Evolutionary conservation across 2,888 invertebrate genomes (phyloP), one percentile per base, ranked within the genome.

Genomic region (Thecophora atra): DNA sequence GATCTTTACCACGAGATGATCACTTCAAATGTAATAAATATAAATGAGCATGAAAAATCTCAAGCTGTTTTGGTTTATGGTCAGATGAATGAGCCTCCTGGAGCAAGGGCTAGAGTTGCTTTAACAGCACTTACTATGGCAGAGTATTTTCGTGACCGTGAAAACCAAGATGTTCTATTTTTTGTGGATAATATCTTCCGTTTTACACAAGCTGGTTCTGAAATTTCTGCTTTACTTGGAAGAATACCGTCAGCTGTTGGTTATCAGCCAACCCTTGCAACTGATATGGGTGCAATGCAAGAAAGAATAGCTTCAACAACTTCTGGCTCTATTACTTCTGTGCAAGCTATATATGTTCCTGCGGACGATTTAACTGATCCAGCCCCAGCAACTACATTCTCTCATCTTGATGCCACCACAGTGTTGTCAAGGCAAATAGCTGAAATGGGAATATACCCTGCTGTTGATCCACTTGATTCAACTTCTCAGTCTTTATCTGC

Each of bases 161-260:
- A 96, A 87, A 96, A 96, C 81, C 96, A 97, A 85, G 94, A 97
- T 88, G 96, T 97, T 86, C 88, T 97, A 83, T 91, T 97, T 74
- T 97, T 97, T 88, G 96, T 97, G 87, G 96, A 97, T 89, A 97
- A 97, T 89, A 97, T 97, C 87, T 97, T 96, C 93, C 91, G 94
- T 86, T 95, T 94, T 89, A 95, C 94, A 65, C 94, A 95, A 88
- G 95, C 94, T 81, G 94, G 94, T 89, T 94, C 94, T 66, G 94
- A 95, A 87, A 90, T 90, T 85, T 97, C 96, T 82, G 96, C 96
- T 80, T 88, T 97, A 89, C 87, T 97, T 87, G 96, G 96, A 87
- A 95, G 96, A 91, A 97, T 97, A 84, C 96, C 96, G 80, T 94
- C 93, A 64, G 96, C 96, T 87, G 96, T 97, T 84, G 97, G 97